Evolutionary conservation across 2,797 vertebrate genomes (phyloP).

Genomic region (Neopelma chrysocephalum): DNA sequence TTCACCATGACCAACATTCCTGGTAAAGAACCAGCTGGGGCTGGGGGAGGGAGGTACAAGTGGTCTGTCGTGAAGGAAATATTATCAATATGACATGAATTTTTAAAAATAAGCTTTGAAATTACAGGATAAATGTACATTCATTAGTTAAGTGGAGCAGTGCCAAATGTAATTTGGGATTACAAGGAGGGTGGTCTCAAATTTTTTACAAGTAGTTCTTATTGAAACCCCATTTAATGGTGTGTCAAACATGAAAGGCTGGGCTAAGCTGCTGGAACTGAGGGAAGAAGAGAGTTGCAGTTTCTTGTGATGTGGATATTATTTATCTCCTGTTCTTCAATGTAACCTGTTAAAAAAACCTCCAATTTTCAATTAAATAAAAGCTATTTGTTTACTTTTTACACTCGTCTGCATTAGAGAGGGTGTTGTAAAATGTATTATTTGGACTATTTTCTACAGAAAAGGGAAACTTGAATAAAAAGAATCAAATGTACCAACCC

Average conservation of each 20-base stretch:
- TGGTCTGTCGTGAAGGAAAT: constrained; percentile 15
- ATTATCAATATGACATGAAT: constrained; percentile 25
- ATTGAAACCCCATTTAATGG: not conserved
- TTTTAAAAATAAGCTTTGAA: constrained; percentile 39
- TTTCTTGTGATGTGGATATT: not conserved
- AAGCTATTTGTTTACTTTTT: constrained; percentile 59
- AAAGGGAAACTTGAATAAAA: not conserved
- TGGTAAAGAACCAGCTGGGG: not conserved
- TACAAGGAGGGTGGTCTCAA: not conserved
- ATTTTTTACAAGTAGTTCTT: not conserved
- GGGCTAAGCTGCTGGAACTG: not conserved
- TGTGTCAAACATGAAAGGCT: not conserved
- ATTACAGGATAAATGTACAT: not conserved
- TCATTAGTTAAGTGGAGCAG: not conserved
- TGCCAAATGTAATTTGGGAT: not conserved
- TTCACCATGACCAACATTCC: not conserved
- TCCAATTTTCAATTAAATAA: constrained; percentile 30
- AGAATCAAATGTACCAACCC: not conserved
- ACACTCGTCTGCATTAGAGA: not conserved
- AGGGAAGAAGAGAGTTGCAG: not conserved
- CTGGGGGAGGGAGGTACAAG: not conserved
- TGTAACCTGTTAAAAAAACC: not conserved
- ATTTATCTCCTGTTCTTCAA: not conserved
- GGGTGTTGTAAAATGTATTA: too few species aligned
- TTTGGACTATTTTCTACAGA: not conserved